Base-by-base conservation (phyloP, 2,888 invertebrate species). In the Thecophora atra region DNA sequence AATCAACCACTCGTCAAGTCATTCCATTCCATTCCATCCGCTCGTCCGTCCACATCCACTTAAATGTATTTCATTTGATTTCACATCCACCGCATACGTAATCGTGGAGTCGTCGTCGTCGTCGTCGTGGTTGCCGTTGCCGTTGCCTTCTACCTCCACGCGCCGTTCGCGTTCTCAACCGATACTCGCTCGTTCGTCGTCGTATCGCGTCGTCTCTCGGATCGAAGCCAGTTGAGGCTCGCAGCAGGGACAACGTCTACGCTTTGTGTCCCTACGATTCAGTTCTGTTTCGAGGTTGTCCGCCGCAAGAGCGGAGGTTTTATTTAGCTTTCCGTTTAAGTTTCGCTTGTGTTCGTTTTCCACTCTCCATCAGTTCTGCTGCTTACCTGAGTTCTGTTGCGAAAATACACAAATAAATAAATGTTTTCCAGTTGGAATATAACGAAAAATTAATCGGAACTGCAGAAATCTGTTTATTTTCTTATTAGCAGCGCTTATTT, bases 251-350 rank as follows among this genome's bases (percentile, higher is more conserved):
- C 73, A 71, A 74, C 70, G 70, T 64, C 65, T 54, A 66, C 62
- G 68, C 56, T 72, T 73, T 44, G 73, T 77, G 82, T 83, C 83
- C 83, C 83, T 83, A 80, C 80, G 80, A 79, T 81, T 82, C 81
- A 83, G 84, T 83, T 82, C 81, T 81, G 81, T 79, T 84, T 82
- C 79, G 83, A 82, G 83, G 78, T 83, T 82, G 83, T 83, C 78
- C 82, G 81, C 81, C 81, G 80, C 78, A 79, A 79, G 81, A 82
- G 81, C 75, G 81, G 79, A 80, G 82, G 77, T 73, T 72, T 79
- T 69, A 73, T 72, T 70, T 73, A 52, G 66, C 66, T 70, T 72
- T 37, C 79, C 75, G 76, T 73, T 79, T 75, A 66, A 54, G 64
- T 75, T 70, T 30, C 64, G 69, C 60, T 47, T 70, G 70, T 63